Base-by-base conservation (phyloP, 2,113 vertebrate genomes). In the Pyrgilauda ruficollis region DNA sequence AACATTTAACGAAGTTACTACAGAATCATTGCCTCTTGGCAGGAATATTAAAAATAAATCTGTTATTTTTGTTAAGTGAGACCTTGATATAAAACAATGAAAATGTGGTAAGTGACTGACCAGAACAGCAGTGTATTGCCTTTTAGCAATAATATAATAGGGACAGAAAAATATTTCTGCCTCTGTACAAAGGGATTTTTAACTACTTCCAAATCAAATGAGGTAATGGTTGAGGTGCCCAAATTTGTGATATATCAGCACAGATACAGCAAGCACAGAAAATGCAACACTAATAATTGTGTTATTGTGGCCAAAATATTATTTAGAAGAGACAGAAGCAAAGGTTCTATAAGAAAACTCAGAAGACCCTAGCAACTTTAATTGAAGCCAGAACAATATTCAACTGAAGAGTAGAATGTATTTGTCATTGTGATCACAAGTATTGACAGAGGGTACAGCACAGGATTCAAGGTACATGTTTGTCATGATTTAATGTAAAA, bases 31-130 rank as follows among this genome's bases (percentile, higher is more conserved):
- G 22, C 31, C 62, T 87, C 58, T 83, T 85, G 70, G 21, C 50
- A 91, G 30, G 23, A 91, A 78, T 66, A 83, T 85, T 73, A 76
- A 94, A 94, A 95, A 80, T 80, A 87, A 93, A 56, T 56, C 27
- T 63, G 22, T 59, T 76, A 20, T 83, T 90, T 81, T 49, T 92
- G 73, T 78, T 46, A 66, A 66, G 16, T 64, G 39, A 86, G 75
- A 84, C 68, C 43, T 84, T 79, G 72, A 73, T 93, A 69, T 30
- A 47, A 44, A 94, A 55, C 39, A 83, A 61, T 17, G 30, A 84
- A 86, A 90, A 56, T n/a, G 20, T 73, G 46, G 11, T 49, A 63
- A 78, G 30, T 84, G 46, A 66, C 75, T 88, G 82, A 81, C 49
- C 50, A 81, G 68, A 91, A 72, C 35, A 68, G 35, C 49, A 85